Conservation (phyloP, 2,888 invertebrate genomes). For the Morpho achilles region DNA sequence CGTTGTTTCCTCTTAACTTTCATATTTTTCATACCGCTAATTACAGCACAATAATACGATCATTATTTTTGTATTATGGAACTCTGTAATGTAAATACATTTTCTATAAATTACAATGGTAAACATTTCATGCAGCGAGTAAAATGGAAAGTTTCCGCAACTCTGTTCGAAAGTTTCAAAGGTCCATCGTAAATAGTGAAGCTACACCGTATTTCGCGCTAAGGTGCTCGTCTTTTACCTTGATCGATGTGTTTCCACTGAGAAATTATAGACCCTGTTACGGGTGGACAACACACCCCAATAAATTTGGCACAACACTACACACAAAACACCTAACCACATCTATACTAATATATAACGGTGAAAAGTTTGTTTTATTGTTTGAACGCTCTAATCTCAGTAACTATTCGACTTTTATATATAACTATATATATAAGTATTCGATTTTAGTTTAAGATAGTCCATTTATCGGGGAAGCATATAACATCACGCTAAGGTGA, state of each 20-base stretch:
- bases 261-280: slow-evolving; percentile 33
- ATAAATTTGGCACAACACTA: slow-evolving; percentile 20
- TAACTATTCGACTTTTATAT: too few relatives aligned
- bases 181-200: slow-evolving; percentile 52
- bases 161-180: slow-evolving; percentile 34
- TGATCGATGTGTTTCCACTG: slow-evolving; percentile 55
- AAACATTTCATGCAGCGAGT: not conserved
- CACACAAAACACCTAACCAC: not conserved
- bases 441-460: not conserved
- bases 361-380: too few relatives aligned
- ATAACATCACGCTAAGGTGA: too few relatives aligned
- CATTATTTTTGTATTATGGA: too few relatives aligned
- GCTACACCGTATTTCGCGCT: slow-evolving; percentile 56
- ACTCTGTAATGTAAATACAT: too few relatives aligned
- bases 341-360: too few relatives aligned
- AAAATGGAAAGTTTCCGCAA: slow-evolving; percentile 10
- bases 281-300: slow-evolving; percentile 20
- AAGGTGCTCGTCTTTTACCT: slow-evolving; percentile 60
- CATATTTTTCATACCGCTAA: too few relatives aligned
- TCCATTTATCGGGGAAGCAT: not conserved
- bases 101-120: not conserved
- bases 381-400: too few relatives aligned
- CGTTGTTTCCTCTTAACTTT: too few relatives aligned
- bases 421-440: not conserved
- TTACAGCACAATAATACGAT: too few relatives aligned